Conservation (phyloP, 1,140 invertebrate genomes). For the Archivesica marissinica region DNA sequence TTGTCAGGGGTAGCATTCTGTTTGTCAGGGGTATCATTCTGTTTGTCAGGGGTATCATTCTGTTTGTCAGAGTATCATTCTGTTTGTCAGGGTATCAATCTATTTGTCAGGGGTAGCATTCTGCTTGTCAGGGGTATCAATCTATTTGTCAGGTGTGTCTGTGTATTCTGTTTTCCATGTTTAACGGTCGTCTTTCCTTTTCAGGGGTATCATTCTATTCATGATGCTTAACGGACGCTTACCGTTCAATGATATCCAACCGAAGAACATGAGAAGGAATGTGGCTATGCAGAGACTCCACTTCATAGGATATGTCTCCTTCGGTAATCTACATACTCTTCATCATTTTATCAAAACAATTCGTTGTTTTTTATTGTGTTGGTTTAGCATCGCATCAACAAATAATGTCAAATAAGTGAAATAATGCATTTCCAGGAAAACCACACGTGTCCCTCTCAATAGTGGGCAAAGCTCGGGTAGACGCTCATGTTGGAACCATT, state of each 20-base stretch:
- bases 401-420: neutral
- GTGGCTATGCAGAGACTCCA: conserved; percentile 73
- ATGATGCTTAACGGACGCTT: conserved; percentile 98
- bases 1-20: no score
- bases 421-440: neutral
- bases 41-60: no score
- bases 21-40: no score
- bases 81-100: no score
- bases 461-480: neutral
- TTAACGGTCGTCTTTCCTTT: no score
- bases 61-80: no score
- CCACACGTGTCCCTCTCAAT: neutral
- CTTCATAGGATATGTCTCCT: conserved; percentile 66
- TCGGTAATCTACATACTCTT: conserved; percentile 64
- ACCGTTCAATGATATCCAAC: conserved; percentile 95
- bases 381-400: neutral
- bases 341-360: neutral
- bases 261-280: conserved; percentile 70
- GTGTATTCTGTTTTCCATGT: no score
- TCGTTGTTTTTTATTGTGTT: neutral
- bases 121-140: no score
- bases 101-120: no score
- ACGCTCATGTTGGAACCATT: no score
- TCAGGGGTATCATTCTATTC: conserved; percentile 95
- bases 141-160: no score